Conservation (phyloP, 2,888 invertebrate genomes). For the Philereme transversata region DNA sequence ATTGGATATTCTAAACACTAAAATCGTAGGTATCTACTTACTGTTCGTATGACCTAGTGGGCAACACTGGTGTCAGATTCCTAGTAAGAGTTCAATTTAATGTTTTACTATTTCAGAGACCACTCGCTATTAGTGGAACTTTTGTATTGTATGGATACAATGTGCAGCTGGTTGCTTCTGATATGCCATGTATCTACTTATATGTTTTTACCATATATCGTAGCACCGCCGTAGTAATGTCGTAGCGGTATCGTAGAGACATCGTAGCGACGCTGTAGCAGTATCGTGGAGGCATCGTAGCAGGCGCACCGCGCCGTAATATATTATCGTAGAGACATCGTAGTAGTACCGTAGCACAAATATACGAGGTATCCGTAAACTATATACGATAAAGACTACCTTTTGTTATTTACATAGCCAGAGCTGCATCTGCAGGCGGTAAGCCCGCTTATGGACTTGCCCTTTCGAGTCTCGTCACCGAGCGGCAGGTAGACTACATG, state of each 20-base stretch:
- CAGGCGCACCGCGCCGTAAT: too few relatives aligned
- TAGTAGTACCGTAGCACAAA: too few relatives aligned
- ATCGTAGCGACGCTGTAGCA: too few relatives aligned
- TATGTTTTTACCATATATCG: background rate
- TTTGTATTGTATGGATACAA: constrained; percentile 68
- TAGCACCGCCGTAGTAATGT: background rate
- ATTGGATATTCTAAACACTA: too few relatives aligned
- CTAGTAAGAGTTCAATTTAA: background rate
- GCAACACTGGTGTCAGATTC: too few relatives aligned
- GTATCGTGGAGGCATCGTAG: too few relatives aligned
- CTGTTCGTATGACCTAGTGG: too few relatives aligned
- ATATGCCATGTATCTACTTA: constrained; percentile 62
- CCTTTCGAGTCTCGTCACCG: constrained; percentile 68
- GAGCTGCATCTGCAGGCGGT: constrained; percentile 42
- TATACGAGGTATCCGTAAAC: too few relatives aligned
- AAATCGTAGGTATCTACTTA: too few relatives aligned
- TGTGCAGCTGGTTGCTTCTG: constrained; percentile 74
- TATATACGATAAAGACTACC: too few relatives aligned
- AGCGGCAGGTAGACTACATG: constrained; percentile 73
- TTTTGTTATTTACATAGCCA: constrained; percentile 32
- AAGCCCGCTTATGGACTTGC: constrained; percentile 70
- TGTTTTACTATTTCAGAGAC: constrained; percentile 55
- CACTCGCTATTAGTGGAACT: constrained; percentile 65
- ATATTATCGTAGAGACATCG: too few relatives aligned
- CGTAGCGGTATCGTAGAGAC: background rate